Percentiles rank a stretch among this genome's conserved stretches.
Evolutionary conservation across 2,113 vertebrate genomes (phyloP).

Genomic region (Cryptoleucopteryx plumbea): DNA sequence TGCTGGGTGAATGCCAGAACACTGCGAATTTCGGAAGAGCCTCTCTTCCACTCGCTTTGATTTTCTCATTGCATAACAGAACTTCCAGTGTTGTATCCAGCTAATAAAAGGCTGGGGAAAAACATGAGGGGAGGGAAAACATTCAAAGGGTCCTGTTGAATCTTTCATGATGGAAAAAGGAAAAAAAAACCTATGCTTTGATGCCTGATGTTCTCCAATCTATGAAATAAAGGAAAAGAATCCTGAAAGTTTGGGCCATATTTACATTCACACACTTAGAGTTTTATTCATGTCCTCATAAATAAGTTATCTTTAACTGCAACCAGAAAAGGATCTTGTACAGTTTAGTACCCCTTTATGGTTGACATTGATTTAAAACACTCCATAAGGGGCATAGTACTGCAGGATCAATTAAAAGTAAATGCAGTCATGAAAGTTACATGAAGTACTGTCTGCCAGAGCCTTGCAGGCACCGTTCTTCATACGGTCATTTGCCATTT

Average conservation of each 20-base stretch:
- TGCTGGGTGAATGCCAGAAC: not conserved
- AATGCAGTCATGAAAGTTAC: conserved; percentile 38
- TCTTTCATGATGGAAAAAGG: not conserved
- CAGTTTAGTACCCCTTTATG: conserved; percentile 28
- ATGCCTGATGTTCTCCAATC: not conserved
- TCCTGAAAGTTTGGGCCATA: not conserved
- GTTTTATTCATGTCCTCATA: not conserved
- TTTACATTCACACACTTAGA: not conserved
- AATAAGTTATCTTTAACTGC: conserved; percentile 44
- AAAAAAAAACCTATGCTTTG: not conserved
- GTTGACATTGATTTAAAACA: conserved; percentile 41
- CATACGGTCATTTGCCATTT: not conserved
- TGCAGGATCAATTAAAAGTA: conserved; percentile 36
- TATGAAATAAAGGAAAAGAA: not conserved
- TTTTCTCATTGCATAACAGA: not conserved
- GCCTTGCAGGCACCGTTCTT: not conserved
- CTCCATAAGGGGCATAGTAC: conserved; percentile 8
- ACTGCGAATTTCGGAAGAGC: not conserved
- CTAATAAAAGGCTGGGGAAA: not conserved
- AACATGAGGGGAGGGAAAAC: not conserved
- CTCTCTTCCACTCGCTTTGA: not conserved
- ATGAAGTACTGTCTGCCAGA: conserved; percentile 29
- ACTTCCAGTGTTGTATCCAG: not conserved
- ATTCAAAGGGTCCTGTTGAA: not conserved
- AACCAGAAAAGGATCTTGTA: conserved; percentile 4